Evolutionary conservation across 1,140 invertebrate genomes (phyloP).

Genomic region (Eriosoma lanigerum): DNA sequence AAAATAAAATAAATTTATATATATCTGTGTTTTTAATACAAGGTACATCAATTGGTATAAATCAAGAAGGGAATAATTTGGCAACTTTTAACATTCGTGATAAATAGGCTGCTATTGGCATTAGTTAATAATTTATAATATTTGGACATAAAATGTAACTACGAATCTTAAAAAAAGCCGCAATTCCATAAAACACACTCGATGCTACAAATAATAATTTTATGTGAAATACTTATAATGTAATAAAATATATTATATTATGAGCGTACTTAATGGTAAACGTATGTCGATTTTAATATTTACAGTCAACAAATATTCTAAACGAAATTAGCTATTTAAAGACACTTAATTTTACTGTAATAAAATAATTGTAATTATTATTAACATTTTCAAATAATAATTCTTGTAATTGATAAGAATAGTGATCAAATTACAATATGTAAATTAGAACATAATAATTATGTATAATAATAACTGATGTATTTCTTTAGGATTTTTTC

Average conservation of each 20-base stretch:
- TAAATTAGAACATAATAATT: neutral
- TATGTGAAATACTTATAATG: constrained; percentile 25
- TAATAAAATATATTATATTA: constrained; percentile 38
- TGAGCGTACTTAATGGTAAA: constrained; percentile 21
- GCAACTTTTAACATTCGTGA: constrained; percentile 38
- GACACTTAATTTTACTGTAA: neutral
- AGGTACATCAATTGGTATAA: constrained; percentile 1
- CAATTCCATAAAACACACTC: constrained; percentile 20
- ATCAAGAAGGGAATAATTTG: constrained; percentile 16
- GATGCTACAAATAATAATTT: constrained; percentile 34
- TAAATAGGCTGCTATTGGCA: constrained; percentile 44
- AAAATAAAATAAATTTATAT: constrained; percentile 10
- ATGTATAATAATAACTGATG: too few species aligned
- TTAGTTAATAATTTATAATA: neutral
- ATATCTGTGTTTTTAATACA: neutral
- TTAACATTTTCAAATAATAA: neutral
- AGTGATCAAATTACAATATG: neutral
- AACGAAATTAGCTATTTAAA: constrained; percentile 9
- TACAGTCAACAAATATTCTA: constrained; percentile 11
- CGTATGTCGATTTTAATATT: constrained; percentile 18
- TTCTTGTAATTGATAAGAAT: too few species aligned
- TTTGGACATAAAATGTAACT: constrained; percentile 12
- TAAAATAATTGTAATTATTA: neutral
- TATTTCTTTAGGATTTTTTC: too few species aligned
- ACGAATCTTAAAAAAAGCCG: constrained; percentile 11